phyloP scores from a whole-genome alignment of 2,888 invertebrate genomes.

The Sminthurinus aureus region DNA sequence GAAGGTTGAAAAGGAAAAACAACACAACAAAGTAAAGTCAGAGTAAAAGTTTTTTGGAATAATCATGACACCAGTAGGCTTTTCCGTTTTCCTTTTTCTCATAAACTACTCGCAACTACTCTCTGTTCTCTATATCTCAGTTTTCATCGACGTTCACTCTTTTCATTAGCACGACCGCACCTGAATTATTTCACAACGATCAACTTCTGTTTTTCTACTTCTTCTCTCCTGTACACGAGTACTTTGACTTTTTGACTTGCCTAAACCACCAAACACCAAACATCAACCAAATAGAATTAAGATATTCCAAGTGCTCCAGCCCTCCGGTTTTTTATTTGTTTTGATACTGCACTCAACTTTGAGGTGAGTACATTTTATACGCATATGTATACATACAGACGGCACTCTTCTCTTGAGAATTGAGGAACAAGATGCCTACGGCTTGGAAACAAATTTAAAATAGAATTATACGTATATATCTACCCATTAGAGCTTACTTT shows the following conservation, averaged over 20 bases:
- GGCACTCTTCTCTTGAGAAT: too few species aligned
- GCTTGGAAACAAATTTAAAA: neutral
- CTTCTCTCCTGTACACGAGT: neutral
- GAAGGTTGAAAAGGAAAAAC: neutral
- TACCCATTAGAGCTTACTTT: too few species aligned
- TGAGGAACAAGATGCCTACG: neutral
- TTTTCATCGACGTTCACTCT: conserved; percentile 51
- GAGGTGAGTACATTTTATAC: neutral
- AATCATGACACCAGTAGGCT: neutral
- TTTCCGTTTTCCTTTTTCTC: neutral
- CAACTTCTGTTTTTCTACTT: conserved; percentile 46
- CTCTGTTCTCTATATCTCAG: conserved; percentile 28
- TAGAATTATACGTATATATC: neutral
- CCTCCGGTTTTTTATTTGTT: neutral
- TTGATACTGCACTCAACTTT: neutral
- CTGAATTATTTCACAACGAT: conserved; percentile 53
- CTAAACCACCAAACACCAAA: neutral
- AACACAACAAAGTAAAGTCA: neutral
- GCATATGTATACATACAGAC: neutral
- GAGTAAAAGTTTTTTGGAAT: neutral
- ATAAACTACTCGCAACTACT: too few species aligned
- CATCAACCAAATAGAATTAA: neutral
- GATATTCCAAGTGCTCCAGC: neutral
- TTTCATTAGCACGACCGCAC: conserved; percentile 54
- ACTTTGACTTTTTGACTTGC: neutral